phyloP scores from a whole-genome alignment of 1,140 invertebrate genomes.

The Zaprionus kolodkinae region DNA sequence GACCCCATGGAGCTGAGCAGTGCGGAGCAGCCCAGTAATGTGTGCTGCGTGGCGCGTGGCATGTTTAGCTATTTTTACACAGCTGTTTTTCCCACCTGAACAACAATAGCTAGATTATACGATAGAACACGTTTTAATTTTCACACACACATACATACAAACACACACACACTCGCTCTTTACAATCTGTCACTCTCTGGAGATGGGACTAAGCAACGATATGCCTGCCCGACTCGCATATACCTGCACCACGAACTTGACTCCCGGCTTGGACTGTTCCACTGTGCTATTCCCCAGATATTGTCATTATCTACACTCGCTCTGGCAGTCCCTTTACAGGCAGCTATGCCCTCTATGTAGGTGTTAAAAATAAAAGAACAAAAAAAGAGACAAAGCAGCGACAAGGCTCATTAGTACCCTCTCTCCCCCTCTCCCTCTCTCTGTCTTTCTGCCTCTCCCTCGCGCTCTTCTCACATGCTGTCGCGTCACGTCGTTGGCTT shows the following conservation, averaged over 20 bases:
- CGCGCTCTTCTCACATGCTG: background rate
- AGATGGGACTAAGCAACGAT: background rate
- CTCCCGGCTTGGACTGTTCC: background rate
- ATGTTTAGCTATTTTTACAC: conserved; percentile 56
- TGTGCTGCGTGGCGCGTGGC: conserved; percentile 40
- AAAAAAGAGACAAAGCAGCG: conserved; percentile 43
- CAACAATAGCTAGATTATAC: conserved; percentile 70
- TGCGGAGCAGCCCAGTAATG: background rate
- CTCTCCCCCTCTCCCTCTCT: conserved; percentile 12
- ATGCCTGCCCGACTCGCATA: background rate
- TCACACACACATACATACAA: conserved; percentile 32
- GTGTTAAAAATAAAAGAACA: conserved; percentile 72
- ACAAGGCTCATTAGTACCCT: conserved; percentile 65
- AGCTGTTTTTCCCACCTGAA: conserved; percentile 38
- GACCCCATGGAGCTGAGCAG: background rate
- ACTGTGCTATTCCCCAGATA: conserved; percentile 13
- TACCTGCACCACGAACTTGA: background rate
- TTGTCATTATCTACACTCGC: background rate
- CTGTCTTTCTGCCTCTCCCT: background rate
- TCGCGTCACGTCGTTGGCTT: conserved; percentile 72
- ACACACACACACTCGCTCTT: conserved; percentile 4
- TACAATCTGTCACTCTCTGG: conserved; percentile 19
- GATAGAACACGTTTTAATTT: conserved; percentile 84
- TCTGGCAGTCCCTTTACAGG: conserved; percentile 38
- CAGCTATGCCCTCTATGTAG: conserved; percentile 57